Evolutionary conservation across 2,113 vertebrate species (phyloP).

Genomic region (Australoheros scitulus): DNA sequence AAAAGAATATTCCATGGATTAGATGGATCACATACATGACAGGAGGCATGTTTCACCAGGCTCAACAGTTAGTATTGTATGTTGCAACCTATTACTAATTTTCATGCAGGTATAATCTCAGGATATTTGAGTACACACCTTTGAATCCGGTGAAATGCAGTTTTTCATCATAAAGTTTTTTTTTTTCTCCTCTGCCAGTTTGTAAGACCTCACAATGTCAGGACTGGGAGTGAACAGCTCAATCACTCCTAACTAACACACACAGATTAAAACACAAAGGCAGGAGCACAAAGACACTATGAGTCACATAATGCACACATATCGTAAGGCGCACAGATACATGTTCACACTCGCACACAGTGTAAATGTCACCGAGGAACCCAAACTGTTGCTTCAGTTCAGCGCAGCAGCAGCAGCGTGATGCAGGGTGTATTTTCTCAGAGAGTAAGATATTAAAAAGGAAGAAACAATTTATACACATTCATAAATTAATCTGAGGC

Average conservation of each 20-base stretch:
- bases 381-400: conserved; percentile 55
- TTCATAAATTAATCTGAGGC: conserved; percentile 47
- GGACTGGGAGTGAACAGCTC: not conserved
- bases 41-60: not conserved
- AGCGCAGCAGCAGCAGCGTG: conserved; percentile 11
- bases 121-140: not conserved
- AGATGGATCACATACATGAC: not conserved
- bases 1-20: not conserved
- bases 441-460: conserved; percentile 39
- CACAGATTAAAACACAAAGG: not conserved
- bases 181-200: not conserved
- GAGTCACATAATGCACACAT: not conserved
- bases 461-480: conserved; percentile 48
- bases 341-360: not conserved
- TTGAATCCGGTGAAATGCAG: not conserved
- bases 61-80: not conserved
- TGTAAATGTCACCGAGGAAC: conserved; percentile 64
- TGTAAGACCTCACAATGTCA: not conserved
- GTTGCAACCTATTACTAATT: not conserved
- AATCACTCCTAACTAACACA: not conserved
- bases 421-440: conserved; percentile 29
- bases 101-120: not conserved
- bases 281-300: not conserved
- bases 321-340: not conserved
- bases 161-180: not conserved